phyloP scores from a whole-genome alignment of 2,888 invertebrate genomes.

The Archaeoteleia sp. region DNA sequence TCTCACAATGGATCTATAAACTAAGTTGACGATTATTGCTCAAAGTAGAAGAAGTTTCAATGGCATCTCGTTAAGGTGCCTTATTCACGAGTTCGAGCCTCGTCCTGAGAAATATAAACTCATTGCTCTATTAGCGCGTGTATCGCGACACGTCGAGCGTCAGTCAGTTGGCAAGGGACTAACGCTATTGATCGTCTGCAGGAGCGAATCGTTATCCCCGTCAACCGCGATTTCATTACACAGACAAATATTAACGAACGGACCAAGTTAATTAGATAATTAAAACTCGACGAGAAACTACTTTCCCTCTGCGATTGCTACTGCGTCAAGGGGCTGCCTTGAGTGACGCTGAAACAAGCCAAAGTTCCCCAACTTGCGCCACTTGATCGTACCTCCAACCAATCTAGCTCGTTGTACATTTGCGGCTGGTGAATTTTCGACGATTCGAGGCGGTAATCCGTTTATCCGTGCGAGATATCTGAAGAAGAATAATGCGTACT shows the following conservation, averaged over 20 bases:
- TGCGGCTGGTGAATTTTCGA: no score
- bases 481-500: constrained; percentile 17
- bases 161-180: constrained; percentile 3
- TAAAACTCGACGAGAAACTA: constrained; percentile 63
- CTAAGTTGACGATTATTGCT: constrained; percentile 12
- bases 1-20: not conserved
- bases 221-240: constrained; percentile 64
- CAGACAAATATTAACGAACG: constrained; percentile 68
- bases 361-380: constrained; percentile 2
- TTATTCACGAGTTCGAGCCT: not conserved
- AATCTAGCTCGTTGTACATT: no score
- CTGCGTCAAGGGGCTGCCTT: constrained; percentile 17
- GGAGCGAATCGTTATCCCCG: constrained; percentile 56
- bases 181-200: constrained; percentile 6
- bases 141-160: not conserved
- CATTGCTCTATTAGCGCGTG: not conserved
- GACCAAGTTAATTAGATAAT: constrained; percentile 68
- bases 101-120: constrained; percentile 5
- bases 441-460: no score
- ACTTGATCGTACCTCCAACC: not conserved
- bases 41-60: constrained; percentile 11
- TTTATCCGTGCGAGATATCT: not conserved
- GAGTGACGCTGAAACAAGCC: constrained; percentile 7
- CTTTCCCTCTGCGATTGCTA: constrained; percentile 18
- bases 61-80: constrained; percentile 2